A percentile compares a stretch with the other conserved stretches of the same genome.
These are phyloP conservation scores for Platysteira castanea DNA, from an alignment of 2,113 vertebrate species.

Conservation along the genomic window DNA sequence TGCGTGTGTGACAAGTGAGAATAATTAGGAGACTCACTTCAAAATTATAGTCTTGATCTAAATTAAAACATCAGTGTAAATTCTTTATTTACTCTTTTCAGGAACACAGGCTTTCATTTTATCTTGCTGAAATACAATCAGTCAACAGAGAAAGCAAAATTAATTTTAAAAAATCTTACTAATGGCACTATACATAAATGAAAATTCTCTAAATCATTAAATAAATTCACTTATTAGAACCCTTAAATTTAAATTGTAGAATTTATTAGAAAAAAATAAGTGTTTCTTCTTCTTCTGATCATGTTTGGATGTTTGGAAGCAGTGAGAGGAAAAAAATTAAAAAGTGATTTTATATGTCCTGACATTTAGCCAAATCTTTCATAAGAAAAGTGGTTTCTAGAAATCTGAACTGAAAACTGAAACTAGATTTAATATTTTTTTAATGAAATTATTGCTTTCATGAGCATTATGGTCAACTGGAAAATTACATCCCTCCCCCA, in stretches of 20 bases:
- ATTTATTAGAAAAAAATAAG: neutral
- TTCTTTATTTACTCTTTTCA: neutral
- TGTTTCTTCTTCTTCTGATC: neutral
- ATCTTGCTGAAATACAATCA: neutral
- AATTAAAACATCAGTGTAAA: neutral
- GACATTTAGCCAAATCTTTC: neutral
- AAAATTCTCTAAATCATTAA: neutral
- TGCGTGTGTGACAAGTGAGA: neutral
- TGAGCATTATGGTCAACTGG: fast-evolving
- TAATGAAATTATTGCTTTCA: neutral
- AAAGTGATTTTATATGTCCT: neutral
- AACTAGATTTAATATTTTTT: neutral
- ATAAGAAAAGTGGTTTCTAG: neutral
- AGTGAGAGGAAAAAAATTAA: neutral
- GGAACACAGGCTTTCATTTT: neutral
- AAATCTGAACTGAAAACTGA: neutral
- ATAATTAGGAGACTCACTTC: neutral
- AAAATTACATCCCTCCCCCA: fast-evolving
- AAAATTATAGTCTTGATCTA: neutral
- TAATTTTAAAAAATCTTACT: neutral
- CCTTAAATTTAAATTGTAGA: neutral
- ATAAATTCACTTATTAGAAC: neutral
- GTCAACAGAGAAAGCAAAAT: neutral
- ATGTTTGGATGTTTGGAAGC: neutral
- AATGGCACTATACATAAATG: neutral